Conservation (phyloP, 2,888 invertebrate genomes). For the Linnaemya tessellans region DNA sequence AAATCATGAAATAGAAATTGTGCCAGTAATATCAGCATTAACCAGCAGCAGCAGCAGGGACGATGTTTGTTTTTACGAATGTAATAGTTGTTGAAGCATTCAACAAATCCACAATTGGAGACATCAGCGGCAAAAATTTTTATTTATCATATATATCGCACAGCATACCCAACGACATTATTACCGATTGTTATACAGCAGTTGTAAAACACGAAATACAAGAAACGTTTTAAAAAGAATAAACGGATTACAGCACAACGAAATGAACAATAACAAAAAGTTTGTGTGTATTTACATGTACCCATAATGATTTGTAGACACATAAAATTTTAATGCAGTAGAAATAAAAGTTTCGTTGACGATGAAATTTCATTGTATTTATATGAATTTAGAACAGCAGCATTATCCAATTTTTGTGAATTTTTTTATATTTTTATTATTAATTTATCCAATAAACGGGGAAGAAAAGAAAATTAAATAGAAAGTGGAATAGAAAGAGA, state of each 20-base stretch:
- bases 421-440: slow-evolving; percentile 7
- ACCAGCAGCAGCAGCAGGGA: background rate
- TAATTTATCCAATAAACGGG: background rate
- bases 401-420: background rate
- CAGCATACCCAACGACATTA: slow-evolving; percentile 49
- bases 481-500: background rate
- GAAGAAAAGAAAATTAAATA: background rate
- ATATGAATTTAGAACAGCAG: background rate
- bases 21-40: slow-evolving; percentile 20
- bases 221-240: background rate
- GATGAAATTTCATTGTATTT: slow-evolving; percentile 8
- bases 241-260: slow-evolving; percentile 7
- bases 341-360: slow-evolving; percentile 18
- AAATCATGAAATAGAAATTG: slow-evolving; percentile 10
- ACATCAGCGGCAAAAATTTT: slow-evolving; percentile 66
- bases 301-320: slow-evolving; percentile 14
- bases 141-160: slow-evolving; percentile 71
- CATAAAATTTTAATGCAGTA: slow-evolving; percentile 52
- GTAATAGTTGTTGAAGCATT: slow-evolving; percentile 28
- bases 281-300: slow-evolving; percentile 9
- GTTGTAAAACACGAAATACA: slow-evolving; percentile 10
- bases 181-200: slow-evolving; percentile 40
- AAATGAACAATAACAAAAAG: slow-evolving; percentile 24
- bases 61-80: slow-evolving; percentile 14
- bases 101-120: slow-evolving; percentile 49